A percentile compares a stretch with the other conserved stretches of the same genome.
These are phyloP conservation scores for Menidia beryllina DNA, from an alignment of 2,113 vertebrate species.

Conservation along the genomic window DNA sequence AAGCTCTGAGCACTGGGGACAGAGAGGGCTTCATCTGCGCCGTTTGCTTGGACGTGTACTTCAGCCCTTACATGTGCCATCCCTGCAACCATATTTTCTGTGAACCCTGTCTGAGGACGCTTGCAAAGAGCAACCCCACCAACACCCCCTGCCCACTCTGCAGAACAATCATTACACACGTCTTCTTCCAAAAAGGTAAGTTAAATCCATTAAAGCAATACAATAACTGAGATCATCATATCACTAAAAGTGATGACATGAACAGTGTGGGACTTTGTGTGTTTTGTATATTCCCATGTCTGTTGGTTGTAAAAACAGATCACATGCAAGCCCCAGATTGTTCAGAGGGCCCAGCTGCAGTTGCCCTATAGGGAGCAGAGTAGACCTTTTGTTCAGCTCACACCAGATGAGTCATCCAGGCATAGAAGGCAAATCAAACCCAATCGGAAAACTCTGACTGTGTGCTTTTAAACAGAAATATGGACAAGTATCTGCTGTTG, in stretches of 20 bases:
- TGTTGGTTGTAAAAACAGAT: slow-evolving; percentile 19
- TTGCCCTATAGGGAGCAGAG: slow-evolving; percentile 56
- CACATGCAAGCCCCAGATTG: slow-evolving; percentile 44
- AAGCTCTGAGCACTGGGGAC: slow-evolving; percentile 53
- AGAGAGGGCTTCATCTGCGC: slow-evolving; percentile 91
- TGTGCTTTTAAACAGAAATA: slow-evolving; percentile 11
- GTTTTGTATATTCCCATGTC: slow-evolving; percentile 18
- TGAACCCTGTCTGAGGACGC: slow-evolving; percentile 94
- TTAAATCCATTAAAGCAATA: slow-evolving; percentile 4
- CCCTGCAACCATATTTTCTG: slow-evolving; percentile 97
- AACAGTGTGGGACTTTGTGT: not conserved
- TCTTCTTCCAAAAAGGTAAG: slow-evolving; percentile 95
- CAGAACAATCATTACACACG: slow-evolving; percentile 90
- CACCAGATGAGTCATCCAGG: slow-evolving; percentile 71
- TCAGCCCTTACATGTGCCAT: slow-evolving; percentile 96
- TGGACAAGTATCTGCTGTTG: not conserved
- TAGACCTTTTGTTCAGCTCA: slow-evolving; percentile 57
- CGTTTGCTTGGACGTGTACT: slow-evolving; percentile 96
- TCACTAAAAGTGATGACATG: not conserved
- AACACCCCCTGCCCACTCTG: slow-evolving; percentile 95
- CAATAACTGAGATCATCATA: too few relatives aligned
- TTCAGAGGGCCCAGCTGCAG: slow-evolving; percentile 67
- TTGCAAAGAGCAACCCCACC: slow-evolving; percentile 92
- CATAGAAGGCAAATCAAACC: slow-evolving; percentile 47
- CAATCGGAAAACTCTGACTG: slow-evolving; percentile 21